Evolutionary conservation across 2,888 invertebrate genomes (phyloP).

Genomic region (Smittia sp.): DNA sequence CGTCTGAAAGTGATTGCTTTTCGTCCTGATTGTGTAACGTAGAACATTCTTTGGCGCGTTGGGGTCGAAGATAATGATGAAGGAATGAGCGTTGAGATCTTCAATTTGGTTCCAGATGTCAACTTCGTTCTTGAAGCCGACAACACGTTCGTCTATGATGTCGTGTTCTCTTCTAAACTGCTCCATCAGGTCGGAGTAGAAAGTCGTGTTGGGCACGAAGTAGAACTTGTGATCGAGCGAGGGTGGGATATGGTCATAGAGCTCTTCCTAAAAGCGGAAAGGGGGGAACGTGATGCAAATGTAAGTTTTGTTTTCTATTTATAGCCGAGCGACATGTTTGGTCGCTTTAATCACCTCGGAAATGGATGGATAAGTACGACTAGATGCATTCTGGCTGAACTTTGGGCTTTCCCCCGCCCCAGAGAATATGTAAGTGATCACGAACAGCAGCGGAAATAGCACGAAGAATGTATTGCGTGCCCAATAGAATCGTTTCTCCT

Average conservation of each 20-base stretch:
- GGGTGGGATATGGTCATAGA: slow-evolving; percentile 37
- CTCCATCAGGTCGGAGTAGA: slow-evolving; percentile 29
- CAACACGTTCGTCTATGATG: slow-evolving; percentile 23
- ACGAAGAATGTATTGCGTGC: slow-evolving; percentile 19
- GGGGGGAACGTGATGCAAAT: not conserved
- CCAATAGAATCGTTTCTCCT: slow-evolving; percentile 38
- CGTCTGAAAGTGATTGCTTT: slow-evolving; percentile 50
- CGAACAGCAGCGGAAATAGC: slow-evolving; percentile 32
- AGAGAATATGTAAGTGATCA: not conserved
- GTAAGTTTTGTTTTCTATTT: slow-evolving; percentile 1
- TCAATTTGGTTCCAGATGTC: slow-evolving; percentile 28
- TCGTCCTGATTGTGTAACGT: slow-evolving; percentile 56
- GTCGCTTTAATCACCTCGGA: slow-evolving; percentile 12
- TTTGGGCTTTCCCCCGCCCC: not conserved
- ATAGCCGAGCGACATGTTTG: not conserved
- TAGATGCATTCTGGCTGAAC: not conserved
- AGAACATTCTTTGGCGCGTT: slow-evolving; percentile 46
- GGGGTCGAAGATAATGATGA: slow-evolving; percentile 7
- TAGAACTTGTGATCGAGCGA: slow-evolving; percentile 37
- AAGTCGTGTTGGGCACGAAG: slow-evolving; percentile 32
- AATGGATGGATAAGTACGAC: not conserved
- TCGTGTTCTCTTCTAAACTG: not conserved
- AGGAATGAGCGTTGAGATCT: not conserved
- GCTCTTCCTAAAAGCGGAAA: slow-evolving; percentile 25
- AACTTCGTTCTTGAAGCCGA: slow-evolving; percentile 19